These are phyloP conservation scores for Orchestes rusci DNA, from an alignment of 2,888 invertebrate genomes.

Conservation along the genomic window DNA sequence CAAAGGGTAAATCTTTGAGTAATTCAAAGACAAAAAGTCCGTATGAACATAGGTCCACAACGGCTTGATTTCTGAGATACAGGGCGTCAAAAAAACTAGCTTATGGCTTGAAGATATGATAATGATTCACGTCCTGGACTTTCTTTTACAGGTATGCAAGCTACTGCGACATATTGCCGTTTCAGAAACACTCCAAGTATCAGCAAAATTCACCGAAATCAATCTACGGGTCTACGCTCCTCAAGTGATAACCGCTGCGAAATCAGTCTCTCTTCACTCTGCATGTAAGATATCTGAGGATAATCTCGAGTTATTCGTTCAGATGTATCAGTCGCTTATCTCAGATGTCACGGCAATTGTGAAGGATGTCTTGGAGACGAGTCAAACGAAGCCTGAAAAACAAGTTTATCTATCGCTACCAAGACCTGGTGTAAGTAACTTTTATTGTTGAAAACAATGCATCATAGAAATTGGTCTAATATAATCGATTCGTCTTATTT, in stretches of 20 bases:
- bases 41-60: no score
- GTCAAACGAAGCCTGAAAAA: constrained; percentile 61
- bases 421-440: constrained; percentile 85
- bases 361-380: constrained; percentile 78
- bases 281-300: constrained; percentile 93
- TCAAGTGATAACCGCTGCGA: constrained; percentile 85
- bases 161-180: constrained; percentile 91
- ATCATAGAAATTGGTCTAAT: background rate
- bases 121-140: no score
- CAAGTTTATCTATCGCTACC: constrained; percentile 91
- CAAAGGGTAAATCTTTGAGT: no score
- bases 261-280: constrained; percentile 85
- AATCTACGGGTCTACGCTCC: constrained; percentile 93
- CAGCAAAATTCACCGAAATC: constrained; percentile 93
- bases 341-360: constrained; percentile 87
- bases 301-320: constrained; percentile 90
- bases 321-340: constrained; percentile 92
- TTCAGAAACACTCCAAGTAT: constrained; percentile 90
- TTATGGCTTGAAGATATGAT: no score
- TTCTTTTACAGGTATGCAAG: constrained; percentile 96
- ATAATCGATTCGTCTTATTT: background rate
- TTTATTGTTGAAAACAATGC: background rate
- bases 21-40: no score
- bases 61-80: no score
- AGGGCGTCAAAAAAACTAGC: no score